These are phyloP conservation scores for Halichoeres trimaculatus DNA, from an alignment of 2,113 vertebrate genomes.

Conservation along the genomic window DNA sequence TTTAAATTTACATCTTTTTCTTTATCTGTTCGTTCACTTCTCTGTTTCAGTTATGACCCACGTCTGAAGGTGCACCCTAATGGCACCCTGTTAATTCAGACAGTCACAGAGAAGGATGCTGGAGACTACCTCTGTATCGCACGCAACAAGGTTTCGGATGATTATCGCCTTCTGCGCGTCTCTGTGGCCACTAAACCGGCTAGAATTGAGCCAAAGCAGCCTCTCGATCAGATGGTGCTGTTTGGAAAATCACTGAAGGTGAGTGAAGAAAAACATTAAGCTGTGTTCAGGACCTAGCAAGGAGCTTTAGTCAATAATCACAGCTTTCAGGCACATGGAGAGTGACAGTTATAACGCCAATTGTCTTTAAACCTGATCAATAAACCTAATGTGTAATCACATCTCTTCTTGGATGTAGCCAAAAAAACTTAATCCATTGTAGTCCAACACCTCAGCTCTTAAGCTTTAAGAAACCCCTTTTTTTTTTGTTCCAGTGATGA, in stretches of 20 bases:
- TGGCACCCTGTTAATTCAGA: constrained; percentile 87
- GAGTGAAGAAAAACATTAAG: constrained; percentile 71
- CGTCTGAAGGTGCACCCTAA: constrained; percentile 88
- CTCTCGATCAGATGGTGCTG: constrained; percentile 84
- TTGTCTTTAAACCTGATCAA: no score
- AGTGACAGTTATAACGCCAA: no score
- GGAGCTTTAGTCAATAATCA: neutral
- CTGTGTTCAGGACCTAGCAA: neutral
- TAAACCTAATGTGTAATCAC: no score
- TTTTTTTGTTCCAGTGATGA: neutral
- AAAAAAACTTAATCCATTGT: no score
- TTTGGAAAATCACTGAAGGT: constrained; percentile 90
- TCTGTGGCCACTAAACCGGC: constrained; percentile 89
- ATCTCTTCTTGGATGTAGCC: no score
- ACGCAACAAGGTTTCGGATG: constrained; percentile 90
- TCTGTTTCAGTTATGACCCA: constrained; percentile 83
- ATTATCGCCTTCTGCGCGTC: constrained; percentile 88
- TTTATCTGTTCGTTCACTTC: constrained; percentile 10
- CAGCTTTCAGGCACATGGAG: no score
- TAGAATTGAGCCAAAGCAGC: constrained; percentile 87
- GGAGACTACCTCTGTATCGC: constrained; percentile 95
- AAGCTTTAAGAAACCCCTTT: constrained; percentile 11
- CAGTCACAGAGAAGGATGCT: constrained; percentile 89
- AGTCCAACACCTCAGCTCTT: neutral
- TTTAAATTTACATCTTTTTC: neutral